Evolutionary conservation across 2,113 vertebrate genomes (phyloP).

Genomic region (Corythoichthys intestinalis): DNA sequence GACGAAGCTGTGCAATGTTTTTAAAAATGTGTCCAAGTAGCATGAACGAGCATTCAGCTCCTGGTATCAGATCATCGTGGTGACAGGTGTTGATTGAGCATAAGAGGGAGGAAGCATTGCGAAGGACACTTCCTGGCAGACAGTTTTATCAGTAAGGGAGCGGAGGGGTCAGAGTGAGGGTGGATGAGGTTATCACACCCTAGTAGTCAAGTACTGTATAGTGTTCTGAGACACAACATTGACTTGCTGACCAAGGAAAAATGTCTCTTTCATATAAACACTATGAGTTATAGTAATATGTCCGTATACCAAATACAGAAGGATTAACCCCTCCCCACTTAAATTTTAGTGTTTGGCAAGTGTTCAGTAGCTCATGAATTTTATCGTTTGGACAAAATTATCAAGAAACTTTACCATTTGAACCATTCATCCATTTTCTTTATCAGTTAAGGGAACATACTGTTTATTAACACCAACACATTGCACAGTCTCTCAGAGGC

Average conservation of each 20-base stretch:
- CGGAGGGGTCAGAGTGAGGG: slow-evolving; percentile 50
- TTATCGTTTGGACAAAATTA: slow-evolving; percentile 30
- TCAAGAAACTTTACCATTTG: not conserved
- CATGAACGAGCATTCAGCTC: slow-evolving; percentile 14
- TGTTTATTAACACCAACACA: no score
- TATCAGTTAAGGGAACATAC: no score
- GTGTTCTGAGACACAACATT: slow-evolving; percentile 24
- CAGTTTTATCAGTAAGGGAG: slow-evolving; percentile 73
- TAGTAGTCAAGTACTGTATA: slow-evolving; percentile 36
- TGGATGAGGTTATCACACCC: slow-evolving; percentile 62
- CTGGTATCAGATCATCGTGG: slow-evolving; percentile 42
- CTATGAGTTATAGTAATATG: slow-evolving; percentile 60
- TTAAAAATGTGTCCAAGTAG: not conserved
- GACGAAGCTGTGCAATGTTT: slow-evolving; percentile 9
- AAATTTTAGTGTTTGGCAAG: slow-evolving; percentile 54
- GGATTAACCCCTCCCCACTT: slow-evolving; percentile 39
- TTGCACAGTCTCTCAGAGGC: no score
- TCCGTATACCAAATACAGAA: slow-evolving; percentile 36
- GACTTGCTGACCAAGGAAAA: slow-evolving; percentile 60
- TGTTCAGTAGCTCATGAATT: slow-evolving; percentile 47
- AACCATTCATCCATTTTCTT: no score
- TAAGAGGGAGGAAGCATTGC: slow-evolving; percentile 81
- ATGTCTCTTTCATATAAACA: slow-evolving; percentile 71
- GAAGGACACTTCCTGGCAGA: slow-evolving; percentile 72
- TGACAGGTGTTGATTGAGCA: slow-evolving; percentile 92